A percentile compares a stretch with the other conserved stretches of the same genome.
Evolutionary conservation across 2,888 invertebrate genomes (phyloP).

Genomic region (Pyralis farinalis): DNA sequence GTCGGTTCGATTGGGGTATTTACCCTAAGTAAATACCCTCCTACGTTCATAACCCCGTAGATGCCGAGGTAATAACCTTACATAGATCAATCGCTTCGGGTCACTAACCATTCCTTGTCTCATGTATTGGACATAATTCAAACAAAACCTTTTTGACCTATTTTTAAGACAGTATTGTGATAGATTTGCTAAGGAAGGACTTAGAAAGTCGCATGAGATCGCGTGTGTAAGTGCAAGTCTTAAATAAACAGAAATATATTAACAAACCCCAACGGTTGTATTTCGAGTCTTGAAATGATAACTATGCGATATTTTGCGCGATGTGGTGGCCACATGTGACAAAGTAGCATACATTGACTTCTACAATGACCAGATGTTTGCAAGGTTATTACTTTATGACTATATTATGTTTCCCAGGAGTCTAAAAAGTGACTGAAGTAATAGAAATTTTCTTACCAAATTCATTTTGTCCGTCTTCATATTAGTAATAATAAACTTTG

Average conservation of each 20-base stretch:
- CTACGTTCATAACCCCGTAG: constrained; percentile 42
- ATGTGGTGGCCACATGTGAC: constrained; percentile 72
- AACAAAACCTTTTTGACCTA: constrained; percentile 1
- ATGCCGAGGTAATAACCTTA: constrained; percentile 46
- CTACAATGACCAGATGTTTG: constrained; percentile 64
- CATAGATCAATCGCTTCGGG: constrained; percentile 35
- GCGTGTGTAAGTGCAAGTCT: too few relatives aligned
- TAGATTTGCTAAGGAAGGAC: too few relatives aligned
- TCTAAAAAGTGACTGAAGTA: constrained; percentile 18
- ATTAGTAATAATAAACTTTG: constrained; percentile 21
- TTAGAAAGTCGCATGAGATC: too few relatives aligned
- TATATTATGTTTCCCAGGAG: constrained; percentile 25
- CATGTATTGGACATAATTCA: constrained; percentile 17
- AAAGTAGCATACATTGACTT: constrained; percentile 50
- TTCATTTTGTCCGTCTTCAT: constrained; percentile 35
- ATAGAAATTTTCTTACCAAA: constrained; percentile 42
- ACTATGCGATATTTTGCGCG: constrained; percentile 34
- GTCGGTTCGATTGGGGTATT: too few relatives aligned
- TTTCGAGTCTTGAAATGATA: constrained; percentile 19
- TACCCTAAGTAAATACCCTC: too few relatives aligned
- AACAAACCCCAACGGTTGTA: constrained; percentile 8
- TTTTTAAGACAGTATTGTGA: too few relatives aligned
- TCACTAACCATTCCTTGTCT: constrained; percentile 33
- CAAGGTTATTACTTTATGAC: constrained; percentile 53
- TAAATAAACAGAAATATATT: background rate